Conservation (phyloP, 2,888 invertebrate genomes). For the Rutpela maculata region DNA sequence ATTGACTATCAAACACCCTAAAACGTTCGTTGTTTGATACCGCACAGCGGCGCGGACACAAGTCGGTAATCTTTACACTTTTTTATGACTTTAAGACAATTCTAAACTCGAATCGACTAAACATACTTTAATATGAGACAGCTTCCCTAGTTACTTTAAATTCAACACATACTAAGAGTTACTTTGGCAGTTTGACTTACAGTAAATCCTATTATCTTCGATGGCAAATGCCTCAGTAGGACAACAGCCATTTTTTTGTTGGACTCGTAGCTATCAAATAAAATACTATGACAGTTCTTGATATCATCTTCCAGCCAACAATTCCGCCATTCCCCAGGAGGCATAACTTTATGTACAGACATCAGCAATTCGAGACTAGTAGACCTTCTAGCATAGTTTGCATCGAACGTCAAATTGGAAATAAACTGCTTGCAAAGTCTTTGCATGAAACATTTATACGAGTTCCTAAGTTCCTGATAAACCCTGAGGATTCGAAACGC, state of each 20-base stretch:
- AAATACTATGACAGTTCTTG: constrained; percentile 64
- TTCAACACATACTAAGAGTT: too few relatives aligned
- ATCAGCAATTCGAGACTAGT: constrained; percentile 66
- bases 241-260: constrained; percentile 83
- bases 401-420: constrained; percentile 63
- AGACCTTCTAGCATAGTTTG: constrained; percentile 65
- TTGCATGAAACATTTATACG: constrained; percentile 55
- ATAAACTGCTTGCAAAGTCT: constrained; percentile 57
- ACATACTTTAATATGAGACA: too few relatives aligned
- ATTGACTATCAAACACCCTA: too few relatives aligned
- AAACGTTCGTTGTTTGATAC: too few relatives aligned
- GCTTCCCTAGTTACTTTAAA: too few relatives aligned
- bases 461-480: constrained; percentile 53
- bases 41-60: too few relatives aligned
- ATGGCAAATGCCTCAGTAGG: constrained; percentile 74
- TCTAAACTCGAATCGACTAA: too few relatives aligned
- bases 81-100: too few relatives aligned
- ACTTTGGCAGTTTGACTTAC: constrained; percentile 59
- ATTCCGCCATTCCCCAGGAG: constrained; percentile 61
- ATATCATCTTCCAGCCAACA: constrained; percentile 63
- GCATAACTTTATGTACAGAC: constrained; percentile 54
- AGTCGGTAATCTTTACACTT: too few relatives aligned
- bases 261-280: constrained; percentile 84
- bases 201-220: constrained; percentile 66
- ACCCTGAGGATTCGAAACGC: constrained; percentile 45